Conservation (phyloP, 2,113 vertebrate genomes). For the Phrynocephalus versicolor region DNA sequence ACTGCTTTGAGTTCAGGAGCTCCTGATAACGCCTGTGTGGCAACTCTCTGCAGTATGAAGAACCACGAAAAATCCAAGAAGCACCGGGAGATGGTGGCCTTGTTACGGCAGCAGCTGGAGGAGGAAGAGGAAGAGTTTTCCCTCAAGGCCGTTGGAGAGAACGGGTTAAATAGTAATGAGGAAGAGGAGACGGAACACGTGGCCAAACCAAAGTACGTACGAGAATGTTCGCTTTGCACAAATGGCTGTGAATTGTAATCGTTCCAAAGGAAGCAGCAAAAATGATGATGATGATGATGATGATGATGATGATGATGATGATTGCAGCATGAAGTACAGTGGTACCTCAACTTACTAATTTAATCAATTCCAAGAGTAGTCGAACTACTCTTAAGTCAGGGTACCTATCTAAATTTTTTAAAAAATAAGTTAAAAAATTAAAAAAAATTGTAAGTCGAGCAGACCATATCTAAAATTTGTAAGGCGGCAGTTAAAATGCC, state of each 20-base stretch:
- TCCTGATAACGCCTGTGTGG: neutral
- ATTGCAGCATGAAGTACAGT: neutral
- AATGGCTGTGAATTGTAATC: neutral
- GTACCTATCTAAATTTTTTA: too few relatives aligned
- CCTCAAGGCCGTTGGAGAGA: constrained; percentile 55
- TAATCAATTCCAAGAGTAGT: too few relatives aligned
- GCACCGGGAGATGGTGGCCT: constrained; percentile 90
- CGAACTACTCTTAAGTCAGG: too few relatives aligned
- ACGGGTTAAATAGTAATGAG: constrained; percentile 59
- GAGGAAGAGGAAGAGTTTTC: constrained; percentile 82
- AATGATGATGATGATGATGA: too few relatives aligned
- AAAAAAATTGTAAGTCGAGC: too few relatives aligned
- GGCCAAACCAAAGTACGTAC: constrained; percentile 83
- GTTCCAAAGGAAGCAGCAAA: neutral
- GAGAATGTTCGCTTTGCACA: too few relatives aligned
- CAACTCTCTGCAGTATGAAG: constrained; percentile 82
- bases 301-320: too few relatives aligned
- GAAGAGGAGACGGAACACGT: constrained; percentile 69
- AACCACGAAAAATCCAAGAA: constrained; percentile 96
- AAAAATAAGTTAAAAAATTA: too few relatives aligned
- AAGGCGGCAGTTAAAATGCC: too few relatives aligned
- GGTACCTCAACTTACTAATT: too few relatives aligned
- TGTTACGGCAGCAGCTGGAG: constrained; percentile 89
- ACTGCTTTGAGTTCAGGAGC: neutral
- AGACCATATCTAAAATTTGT: too few relatives aligned